Percentiles rank a stretch among this genome's conserved stretches.
These are phyloP conservation scores for Acropora yongei DNA, from an alignment of 64 coral and sea anemone species.

Conservation along the genomic window DNA sequence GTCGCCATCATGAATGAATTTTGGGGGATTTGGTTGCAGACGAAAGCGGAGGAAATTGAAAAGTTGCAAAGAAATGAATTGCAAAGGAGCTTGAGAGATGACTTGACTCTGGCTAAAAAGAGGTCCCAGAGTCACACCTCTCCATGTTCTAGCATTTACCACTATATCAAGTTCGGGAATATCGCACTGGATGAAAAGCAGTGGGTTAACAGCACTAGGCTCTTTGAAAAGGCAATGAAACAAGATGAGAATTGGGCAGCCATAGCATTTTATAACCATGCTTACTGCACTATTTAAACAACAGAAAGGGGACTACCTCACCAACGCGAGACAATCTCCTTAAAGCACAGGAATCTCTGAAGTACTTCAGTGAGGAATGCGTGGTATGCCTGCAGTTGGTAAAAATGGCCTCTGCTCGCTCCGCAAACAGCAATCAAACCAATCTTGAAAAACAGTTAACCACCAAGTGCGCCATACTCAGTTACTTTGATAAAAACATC, in stretches of 20 bases:
- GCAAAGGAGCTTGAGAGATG: not conserved
- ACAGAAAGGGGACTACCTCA: not conserved
- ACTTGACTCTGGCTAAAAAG: not conserved
- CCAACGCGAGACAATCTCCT: not conserved
- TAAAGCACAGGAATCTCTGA: not conserved
- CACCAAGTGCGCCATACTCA: slow-evolving; percentile 1
- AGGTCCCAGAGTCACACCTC: not conserved
- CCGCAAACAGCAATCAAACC: not conserved
- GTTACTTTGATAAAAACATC: slow-evolving; percentile 36
- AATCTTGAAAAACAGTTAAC: slow-evolving; percentile 13
- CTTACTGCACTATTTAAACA: slow-evolving; percentile 30
- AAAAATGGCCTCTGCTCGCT: not conserved
- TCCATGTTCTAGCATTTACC: slow-evolving; percentile 32
- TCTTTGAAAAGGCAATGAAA: slow-evolving; percentile 27
- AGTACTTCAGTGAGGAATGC: not conserved
- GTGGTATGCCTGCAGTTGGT: slow-evolving; percentile 3
- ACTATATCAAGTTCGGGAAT: slow-evolving; percentile 41
- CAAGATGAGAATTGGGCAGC: slow-evolving; percentile 33
- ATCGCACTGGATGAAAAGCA: not conserved
- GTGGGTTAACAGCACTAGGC: not conserved
- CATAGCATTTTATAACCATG: slow-evolving; percentile 41
- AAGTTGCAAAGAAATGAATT: not conserved
- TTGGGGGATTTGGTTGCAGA: slow-evolving; percentile 49
- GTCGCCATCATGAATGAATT: slow-evolving; percentile 18
- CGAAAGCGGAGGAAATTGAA: slow-evolving; percentile 18